Percentiles rank a stretch among this genome's conserved stretches.
phyloP scores from a whole-genome alignment of 2,888 invertebrate genomes.

The Andrena camellia region DNA sequence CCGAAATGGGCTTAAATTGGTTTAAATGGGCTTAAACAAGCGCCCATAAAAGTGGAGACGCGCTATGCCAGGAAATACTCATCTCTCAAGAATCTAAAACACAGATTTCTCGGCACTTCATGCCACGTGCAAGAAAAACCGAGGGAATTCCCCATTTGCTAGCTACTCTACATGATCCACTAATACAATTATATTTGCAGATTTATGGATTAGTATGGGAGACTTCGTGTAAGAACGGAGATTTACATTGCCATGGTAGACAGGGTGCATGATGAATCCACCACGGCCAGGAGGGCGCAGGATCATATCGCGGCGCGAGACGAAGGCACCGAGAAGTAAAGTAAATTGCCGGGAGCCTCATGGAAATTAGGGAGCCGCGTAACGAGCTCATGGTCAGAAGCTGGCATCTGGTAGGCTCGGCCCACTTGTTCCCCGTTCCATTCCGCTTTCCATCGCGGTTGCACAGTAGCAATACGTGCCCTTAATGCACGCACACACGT shows the following conservation, averaged over 20 bases:
- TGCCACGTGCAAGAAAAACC: too few species aligned
- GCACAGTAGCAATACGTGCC: background rate
- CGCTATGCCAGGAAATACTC: too few species aligned
- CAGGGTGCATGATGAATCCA: background rate
- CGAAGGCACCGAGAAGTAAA: background rate
- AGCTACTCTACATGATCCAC: background rate
- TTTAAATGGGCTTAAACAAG: too few species aligned
- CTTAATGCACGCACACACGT: background rate
- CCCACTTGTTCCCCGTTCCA: background rate
- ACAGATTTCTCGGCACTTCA: too few species aligned
- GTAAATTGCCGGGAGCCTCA: constrained; percentile 2
- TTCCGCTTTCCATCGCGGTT: background rate
- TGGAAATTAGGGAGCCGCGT: constrained; percentile 64
- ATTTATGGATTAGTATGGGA: too few species aligned
- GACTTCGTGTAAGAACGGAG: background rate
- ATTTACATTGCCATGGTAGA: background rate
- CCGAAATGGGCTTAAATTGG: too few species aligned
- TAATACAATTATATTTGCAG: too few species aligned
- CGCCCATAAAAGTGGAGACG: too few species aligned
- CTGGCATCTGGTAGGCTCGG: constrained; percentile 45
- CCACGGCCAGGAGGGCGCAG: background rate
- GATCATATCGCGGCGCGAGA: background rate
- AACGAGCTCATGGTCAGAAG: constrained; percentile 55
- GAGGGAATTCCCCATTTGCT: too few species aligned
- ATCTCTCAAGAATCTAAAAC: too few species aligned